Evolutionary conservation across 2,797 vertebrate species (phyloP).

Genomic region (Syncerus caffer): DNA sequence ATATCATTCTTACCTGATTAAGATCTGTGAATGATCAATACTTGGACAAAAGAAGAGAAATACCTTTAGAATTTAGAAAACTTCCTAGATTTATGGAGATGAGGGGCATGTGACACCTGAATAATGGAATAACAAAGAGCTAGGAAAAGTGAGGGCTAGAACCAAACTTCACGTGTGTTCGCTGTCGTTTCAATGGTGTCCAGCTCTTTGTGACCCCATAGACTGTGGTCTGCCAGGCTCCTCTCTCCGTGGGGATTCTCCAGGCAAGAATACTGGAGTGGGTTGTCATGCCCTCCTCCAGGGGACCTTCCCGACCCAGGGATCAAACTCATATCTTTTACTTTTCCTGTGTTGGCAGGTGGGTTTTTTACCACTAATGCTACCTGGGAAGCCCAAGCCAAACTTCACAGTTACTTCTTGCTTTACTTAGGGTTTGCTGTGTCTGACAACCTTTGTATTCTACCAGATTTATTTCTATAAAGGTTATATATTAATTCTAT

Average conservation of each 20-base stretch:
- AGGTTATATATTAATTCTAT: not conserved
- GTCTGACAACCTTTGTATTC: not conserved
- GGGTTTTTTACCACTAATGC: not conserved
- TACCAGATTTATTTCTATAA: not conserved
- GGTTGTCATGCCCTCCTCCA: not conserved
- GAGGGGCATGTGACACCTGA: not conserved
- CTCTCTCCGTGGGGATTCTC: not conserved
- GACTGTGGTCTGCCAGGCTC: rapidly evolving
- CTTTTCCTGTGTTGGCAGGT: not conserved
- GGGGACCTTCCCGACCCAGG: rapidly evolving
- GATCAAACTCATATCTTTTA: not conserved
- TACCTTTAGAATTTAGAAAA: not conserved
- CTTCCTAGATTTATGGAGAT: not conserved
- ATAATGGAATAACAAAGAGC: not conserved
- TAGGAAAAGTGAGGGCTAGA: not conserved
- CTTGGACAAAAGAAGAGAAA: not conserved
- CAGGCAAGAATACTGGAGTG: not conserved
- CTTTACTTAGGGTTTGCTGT: not conserved
- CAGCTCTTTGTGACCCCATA: rapidly evolving
- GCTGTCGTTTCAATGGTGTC: not conserved
- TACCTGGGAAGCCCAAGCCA: not conserved
- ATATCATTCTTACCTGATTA: not conserved
- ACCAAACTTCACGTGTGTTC: not conserved
- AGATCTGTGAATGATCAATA: not conserved
- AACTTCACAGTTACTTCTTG: not conserved